Evolutionary conservation across 1,140 invertebrate species (phyloP), one percentile per base, ranked within the genome.

Genomic region (Argopecten irradians): DNA sequence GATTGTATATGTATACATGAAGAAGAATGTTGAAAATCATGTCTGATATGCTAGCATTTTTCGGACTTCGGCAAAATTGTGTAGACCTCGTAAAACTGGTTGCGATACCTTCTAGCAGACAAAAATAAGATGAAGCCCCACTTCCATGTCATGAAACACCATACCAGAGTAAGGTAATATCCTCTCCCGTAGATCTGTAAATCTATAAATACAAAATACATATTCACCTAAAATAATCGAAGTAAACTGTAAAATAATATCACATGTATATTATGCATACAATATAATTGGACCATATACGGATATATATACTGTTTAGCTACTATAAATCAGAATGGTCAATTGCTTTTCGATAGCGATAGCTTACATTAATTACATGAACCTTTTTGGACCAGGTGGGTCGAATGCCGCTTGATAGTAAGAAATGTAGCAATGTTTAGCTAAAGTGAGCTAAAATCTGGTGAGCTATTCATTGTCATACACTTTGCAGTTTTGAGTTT

Each of bases 61-160:
- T 71, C 55, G 28, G 55, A 71, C 28, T 71, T 71, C 22, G 55
- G 55, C 16, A 71, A 71, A 71, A 71, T 71, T 8, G 55, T 71
- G n/a, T 71, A 71, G 5, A 71, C 55, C 28, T 71, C 55, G 55
- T 71, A 71, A 28, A 71, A 28, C 11, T 28, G 1, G 55, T 71
- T 71, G 1, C 55, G 55, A 71, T 94, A 94, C 7, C 34, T 82
- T 11, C 94, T 89, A 0, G 93, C 92, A 85, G 92, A 95, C 82
- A 90, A 92, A 71, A 95, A 92, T 13, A 95, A 88, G 7, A 92
- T 87, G 83, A 95, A 94, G 16, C 94, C 95, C 95, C 95, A 95
- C 83, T 95, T 95, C 94, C 94, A 95, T 0, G 94, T 94, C 94
- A 95, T 95, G 85, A 94, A 94, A 71, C 92, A 93, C 94, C 95